Evolutionary conservation across 2,797 vertebrate species (phyloP).

Genomic region (Scleropages formosus): DNA sequence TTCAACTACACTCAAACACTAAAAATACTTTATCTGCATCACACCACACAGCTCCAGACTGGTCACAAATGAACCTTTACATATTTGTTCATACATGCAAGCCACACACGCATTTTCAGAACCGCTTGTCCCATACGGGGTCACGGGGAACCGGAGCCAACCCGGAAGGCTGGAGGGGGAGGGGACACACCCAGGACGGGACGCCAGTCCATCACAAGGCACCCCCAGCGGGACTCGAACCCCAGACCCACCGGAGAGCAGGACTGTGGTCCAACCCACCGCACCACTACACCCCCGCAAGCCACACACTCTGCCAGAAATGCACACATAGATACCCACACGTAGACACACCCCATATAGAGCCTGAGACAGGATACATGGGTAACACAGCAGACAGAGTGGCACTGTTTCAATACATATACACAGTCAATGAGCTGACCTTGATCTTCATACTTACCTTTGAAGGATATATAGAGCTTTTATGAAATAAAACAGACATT

Average conservation of each 20-base stretch:
- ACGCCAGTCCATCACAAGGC: too few relatives aligned
- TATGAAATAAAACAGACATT: too few relatives aligned
- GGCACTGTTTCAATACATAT: conserved; percentile 28
- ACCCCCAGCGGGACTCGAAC: too few relatives aligned
- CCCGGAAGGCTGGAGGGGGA: too few relatives aligned
- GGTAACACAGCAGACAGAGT: conserved; percentile 33
- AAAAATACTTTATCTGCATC: conserved; percentile 47
- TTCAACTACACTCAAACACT: conserved; percentile 39
- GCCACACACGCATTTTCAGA: background rate
- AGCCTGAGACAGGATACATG: background rate
- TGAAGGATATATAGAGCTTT: too few relatives aligned
- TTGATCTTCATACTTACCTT: too few relatives aligned
- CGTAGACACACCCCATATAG: conserved; percentile 1
- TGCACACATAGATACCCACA: conserved; percentile 7
- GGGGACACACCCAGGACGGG: too few relatives aligned
- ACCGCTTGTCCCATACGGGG: too few relatives aligned
- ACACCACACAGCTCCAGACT: conserved; percentile 26
- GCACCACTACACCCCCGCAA: background rate
- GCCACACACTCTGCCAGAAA: conserved; percentile 20
- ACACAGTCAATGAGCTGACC: background rate
- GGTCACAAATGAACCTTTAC: conserved; percentile 30
- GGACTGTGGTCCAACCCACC: too few relatives aligned
- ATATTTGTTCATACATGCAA: conserved; percentile 25
- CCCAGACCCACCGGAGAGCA: too few relatives aligned
- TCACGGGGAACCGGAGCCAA: too few relatives aligned